Base-by-base conservation (phyloP, 2,888 invertebrate species). In the Stenchaetothrips biformis region DNA sequence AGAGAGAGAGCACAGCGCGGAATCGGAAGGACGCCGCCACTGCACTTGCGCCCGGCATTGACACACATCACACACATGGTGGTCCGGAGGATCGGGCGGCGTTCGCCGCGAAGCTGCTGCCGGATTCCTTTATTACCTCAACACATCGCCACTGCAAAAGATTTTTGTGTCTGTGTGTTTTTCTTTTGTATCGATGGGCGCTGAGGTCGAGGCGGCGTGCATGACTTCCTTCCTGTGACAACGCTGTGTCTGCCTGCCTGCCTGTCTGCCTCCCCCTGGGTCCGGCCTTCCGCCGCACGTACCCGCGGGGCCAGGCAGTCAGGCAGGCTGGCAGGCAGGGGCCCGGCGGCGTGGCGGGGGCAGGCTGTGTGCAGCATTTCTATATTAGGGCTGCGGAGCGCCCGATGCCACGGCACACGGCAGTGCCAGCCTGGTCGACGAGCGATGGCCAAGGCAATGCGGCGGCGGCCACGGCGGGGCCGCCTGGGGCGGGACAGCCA, bases 281-380 rank as follows among this genome's bases (percentile, higher is more conserved):
- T 2, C 9, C 13, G 53, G 53, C 21, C 67, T 7, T 7, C 25
- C 67, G 37, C 37, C 37, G 37, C 37, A 37, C 37, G 37, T 37
- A 37, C 37, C 37, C 37, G 21, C 67, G 67, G 67, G 21, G 67
- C 37, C 37, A 37, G 37, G 37, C 37, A 37, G 37, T 1, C 37
- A 37, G 37, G 37, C 37, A 2, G 37, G 37, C 37, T 2, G 37
- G 67, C 37, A 37, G 37, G 1, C 37, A 1, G n/a, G n/a, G 67
- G n/a, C 67, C 9, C 67, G 67, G 67, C n/a, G 67, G 67, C n/a
- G 53, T 53, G 67, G 21, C 67, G 25, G 67, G 8, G 8, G 67
- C 67, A 25, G 21, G 67, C 21, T 21, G 67, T 74, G 67, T 74
- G 67, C 25, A 74, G 67, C 67, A 74, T 74, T 74, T 74, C 67